Evolutionary conservation across 1,140 invertebrate species (phyloP), one percentile per base, ranked within the genome.

Genomic region (Nephila pilipes): DNA sequence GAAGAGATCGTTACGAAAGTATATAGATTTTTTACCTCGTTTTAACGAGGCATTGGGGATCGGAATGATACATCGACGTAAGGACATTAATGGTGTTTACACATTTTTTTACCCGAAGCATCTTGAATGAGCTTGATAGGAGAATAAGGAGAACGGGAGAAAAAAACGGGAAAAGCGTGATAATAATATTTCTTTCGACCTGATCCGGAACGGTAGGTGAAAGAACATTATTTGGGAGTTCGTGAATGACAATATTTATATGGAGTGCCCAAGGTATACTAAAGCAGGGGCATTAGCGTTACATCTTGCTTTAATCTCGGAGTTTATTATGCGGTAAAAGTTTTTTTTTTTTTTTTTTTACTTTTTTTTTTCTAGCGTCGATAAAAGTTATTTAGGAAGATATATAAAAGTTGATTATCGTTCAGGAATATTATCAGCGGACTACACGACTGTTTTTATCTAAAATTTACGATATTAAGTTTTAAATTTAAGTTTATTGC

Each of bases 61-160:
- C 8, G 60, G 58, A 36, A 80, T 90, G 88, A 90, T 60, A 75
- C 88, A 90, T 90, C 54, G 55, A 54, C 32, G 88, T 46, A 32
- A 60, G 80, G 88, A 90, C 88, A 75, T 90, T 90, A 90, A 90
- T 90, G 88, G 80, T 90, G 88, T 90, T 90, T 90, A 90, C 88
- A 90, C 69, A n/a, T 90, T 90, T 90, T 90, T 90, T 90, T 46
- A n/a, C 69, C 29, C 16, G 29, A 38, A 38, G 63, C 75, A 25
- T 90, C 63, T 65, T 65, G 63, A 65, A 65, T 25, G 22, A 25
- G 25, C 22, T n/a, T 25, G 63, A 65, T 65, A 65, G 63, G n/a
- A 14, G 57, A 87, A 75, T 88, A 54, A 14, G 38, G 29, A 38
- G 38, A 18, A 57, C 38, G 29, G 32, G 63, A 32, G 54, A 80